These are phyloP conservation scores for Ditula angustiorana DNA, from an alignment of 2,888 invertebrate genomes.

Conservation along the genomic window DNA sequence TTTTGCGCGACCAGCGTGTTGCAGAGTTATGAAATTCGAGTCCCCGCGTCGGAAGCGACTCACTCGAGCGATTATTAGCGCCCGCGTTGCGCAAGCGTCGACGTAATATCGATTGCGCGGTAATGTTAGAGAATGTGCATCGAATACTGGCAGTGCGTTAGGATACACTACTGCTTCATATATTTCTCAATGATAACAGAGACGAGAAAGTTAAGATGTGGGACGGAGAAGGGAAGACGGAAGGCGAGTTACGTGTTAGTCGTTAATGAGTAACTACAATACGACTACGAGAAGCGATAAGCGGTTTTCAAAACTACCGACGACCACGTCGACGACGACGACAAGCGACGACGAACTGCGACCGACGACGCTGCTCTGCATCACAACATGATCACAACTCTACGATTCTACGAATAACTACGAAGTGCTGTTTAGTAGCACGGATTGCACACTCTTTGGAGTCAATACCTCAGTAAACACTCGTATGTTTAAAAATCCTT, in stretches of 20 bases:
- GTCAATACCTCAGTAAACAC: no score
- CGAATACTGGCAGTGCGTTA: conserved; percentile 23
- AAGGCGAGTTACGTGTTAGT: conserved; percentile 17
- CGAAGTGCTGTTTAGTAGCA: conserved; percentile 28
- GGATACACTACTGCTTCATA: conserved; percentile 21
- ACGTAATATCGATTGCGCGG: conserved; percentile 37
- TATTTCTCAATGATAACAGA: conserved; percentile 25
- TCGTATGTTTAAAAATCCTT: no score
- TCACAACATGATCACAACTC: no score
- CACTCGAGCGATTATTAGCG: conserved; percentile 32
- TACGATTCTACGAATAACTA: conserved; percentile 40
- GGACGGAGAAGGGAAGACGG: conserved; percentile 33
- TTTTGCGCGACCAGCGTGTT: conserved; percentile 28
- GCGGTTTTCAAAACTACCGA: conserved; percentile 9
- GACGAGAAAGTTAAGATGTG: conserved; percentile 26
- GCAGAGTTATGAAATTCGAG: conserved; percentile 31
- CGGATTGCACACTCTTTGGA: conserved; percentile 6
- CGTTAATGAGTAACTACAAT: conserved; percentile 22
- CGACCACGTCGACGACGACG: conserved; percentile 16
- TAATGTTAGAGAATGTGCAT: conserved; percentile 36
- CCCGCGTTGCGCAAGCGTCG: conserved; percentile 28
- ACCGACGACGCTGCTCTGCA: conserved; percentile 17
- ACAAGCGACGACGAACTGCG: conserved; percentile 5
- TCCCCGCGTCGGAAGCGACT: conserved; percentile 34
- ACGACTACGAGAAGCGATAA: conserved; percentile 21